phyloP scores from a whole-genome alignment of 1,140 invertebrate genomes.

The Periplaneta americana region DNA sequence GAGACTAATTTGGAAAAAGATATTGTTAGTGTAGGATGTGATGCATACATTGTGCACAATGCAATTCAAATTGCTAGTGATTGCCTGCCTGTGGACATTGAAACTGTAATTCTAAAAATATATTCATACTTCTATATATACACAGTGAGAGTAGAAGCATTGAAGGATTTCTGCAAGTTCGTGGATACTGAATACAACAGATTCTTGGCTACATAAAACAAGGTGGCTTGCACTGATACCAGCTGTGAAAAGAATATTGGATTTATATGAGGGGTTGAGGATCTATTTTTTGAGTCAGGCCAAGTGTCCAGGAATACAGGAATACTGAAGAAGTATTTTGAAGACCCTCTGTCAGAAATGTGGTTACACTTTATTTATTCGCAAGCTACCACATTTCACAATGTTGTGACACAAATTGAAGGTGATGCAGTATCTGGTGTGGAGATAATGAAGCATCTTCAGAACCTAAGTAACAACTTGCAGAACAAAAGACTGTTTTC shows the following conservation, averaged over 20 bases:
- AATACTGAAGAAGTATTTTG: constrained; percentile 25
- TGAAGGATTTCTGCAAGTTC: constrained; percentile 33
- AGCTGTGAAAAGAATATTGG: no score
- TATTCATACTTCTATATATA: constrained; percentile 32
- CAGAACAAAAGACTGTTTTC: no score
- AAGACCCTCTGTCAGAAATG: constrained; percentile 22
- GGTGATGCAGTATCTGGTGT: neutral
- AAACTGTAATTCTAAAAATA: constrained; percentile 30
- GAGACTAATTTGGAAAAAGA: no score
- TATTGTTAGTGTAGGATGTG: constrained; percentile 25
- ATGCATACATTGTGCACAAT: constrained; percentile 32
- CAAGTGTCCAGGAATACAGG: constrained; percentile 28
- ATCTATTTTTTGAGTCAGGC: constrained; percentile 27
- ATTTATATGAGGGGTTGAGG: constrained; percentile 26
- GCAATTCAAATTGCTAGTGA: constrained; percentile 27
- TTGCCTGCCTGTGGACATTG: constrained; percentile 28
- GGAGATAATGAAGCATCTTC: neutral
- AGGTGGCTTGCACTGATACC: no score
- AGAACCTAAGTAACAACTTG: no score
- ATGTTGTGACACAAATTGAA: constrained; percentile 2
- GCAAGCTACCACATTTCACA: no score
- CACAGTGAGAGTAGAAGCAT: constrained; percentile 26
- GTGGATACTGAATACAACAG: constrained; percentile 23
- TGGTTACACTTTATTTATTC: constrained; percentile 11
- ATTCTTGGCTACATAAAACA: constrained; percentile 25